Conservation (phyloP, 2,797 vertebrate species). For the Platyrinchus mystaceus region DNA sequence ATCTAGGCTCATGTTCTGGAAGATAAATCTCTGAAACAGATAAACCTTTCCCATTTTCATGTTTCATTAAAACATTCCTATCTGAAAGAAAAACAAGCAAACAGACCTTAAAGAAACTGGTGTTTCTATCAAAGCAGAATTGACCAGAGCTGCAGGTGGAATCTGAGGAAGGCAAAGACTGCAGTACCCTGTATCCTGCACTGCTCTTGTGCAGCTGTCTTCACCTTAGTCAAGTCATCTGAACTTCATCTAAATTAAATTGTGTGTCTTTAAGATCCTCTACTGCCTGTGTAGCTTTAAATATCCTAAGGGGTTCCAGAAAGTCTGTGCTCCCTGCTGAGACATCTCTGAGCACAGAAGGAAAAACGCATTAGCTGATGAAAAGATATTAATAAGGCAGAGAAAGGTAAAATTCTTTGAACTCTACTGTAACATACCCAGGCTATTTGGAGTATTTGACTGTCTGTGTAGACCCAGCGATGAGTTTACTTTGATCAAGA, state of each 20-base stretch:
- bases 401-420: neutral
- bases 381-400: conserved; percentile 30
- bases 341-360: neutral
- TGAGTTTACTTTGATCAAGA: conserved; percentile 6
- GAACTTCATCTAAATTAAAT: neutral
- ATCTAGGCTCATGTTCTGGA: neutral
- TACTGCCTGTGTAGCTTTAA: neutral
- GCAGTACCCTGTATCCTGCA: neutral
- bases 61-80: neutral
- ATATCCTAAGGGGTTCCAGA: neutral
- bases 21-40: neutral
- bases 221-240: neutral
- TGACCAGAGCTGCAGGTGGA: neutral
- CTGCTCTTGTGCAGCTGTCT: neutral
- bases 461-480: neutral
- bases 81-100: neutral
- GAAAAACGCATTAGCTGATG: neutral
- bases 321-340: neutral
- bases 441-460: neutral
- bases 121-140: neutral
- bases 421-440: neutral
- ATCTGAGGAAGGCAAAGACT: neutral
- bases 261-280: neutral
- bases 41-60: neutral
- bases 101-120: neutral